These are phyloP conservation scores for Corythaeola cristata DNA, from an alignment of 2,113 vertebrate genomes.

Conservation along the genomic window DNA sequence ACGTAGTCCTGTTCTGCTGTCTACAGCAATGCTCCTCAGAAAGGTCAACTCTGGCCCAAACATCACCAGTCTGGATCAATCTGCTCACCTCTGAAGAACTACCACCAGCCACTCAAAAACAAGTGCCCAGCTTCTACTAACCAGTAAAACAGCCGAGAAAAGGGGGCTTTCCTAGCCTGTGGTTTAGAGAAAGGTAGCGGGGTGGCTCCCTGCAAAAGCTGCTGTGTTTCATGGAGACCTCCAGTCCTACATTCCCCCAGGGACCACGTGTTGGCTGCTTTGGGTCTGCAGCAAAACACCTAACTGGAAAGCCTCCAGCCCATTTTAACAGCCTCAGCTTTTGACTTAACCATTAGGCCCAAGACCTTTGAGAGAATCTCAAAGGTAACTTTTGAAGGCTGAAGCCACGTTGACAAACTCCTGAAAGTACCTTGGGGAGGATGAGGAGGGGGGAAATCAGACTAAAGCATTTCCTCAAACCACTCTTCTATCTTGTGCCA, in stretches of 20 bases:
- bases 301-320: neutral
- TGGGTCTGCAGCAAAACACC: neutral
- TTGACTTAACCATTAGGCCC: neutral
- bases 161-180: neutral
- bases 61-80: neutral
- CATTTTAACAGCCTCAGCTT: neutral
- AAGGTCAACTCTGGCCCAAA: neutral
- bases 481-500: slow-evolving; percentile 9
- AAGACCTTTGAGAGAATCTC: neutral
- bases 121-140: neutral
- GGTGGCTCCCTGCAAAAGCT: neutral
- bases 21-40: neutral
- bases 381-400: neutral
- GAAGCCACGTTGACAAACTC: neutral
- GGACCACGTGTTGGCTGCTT: neutral
- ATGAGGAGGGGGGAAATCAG: neutral
- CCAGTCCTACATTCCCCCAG: neutral
- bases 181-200: neutral
- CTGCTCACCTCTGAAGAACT: neutral
- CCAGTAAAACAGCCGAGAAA: neutral
- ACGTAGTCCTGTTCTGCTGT: rapidly evolving
- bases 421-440: neutral
- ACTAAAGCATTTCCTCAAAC: slow-evolving; percentile 24
- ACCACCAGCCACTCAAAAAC: neutral
- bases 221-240: neutral